Base-by-base conservation (phyloP, 2,888 invertebrate species). In the Netelia virgata region DNA sequence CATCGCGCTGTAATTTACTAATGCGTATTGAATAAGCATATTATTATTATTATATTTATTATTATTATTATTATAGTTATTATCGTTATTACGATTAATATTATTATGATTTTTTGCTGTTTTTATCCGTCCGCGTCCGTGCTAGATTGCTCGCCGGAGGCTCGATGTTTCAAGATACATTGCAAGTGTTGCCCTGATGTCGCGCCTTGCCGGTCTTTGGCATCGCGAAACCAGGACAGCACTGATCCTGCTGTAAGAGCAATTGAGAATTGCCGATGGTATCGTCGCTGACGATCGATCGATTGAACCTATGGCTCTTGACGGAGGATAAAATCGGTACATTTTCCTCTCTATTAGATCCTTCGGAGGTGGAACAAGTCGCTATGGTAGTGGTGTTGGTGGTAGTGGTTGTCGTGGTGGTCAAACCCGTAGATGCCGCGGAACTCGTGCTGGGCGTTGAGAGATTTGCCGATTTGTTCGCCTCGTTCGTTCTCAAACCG, bases 181-280 rank as follows among this genome's bases (percentile, higher is more conserved):
- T 88, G 89, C 95, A 95, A 28, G 93, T 92, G 86, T 94, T 94
- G 79, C 93, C 93, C 63, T 94, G 94, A 88, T 94, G 92, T 66
- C 94, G 92, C 61, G 92, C 90, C 87, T 94, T 94, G 18, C 91
- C 88, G 20, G 84, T 86, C 72, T 94, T 93, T 8, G 93, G 84
- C 78, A 93, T 90, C 1, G 93, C 93, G 85, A 95, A 95, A 8
- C 94, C 94, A 0, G 95, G 94, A 90, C 95, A 95, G 83, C 95
- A 95, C 55, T 94, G 95, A 76, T 94, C 94, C 59, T 94, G 93
- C 2, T 91, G 92, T 20, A 87, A 61, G 23, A 90, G 47, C 72
- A 91, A 85, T 74, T 91, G 91, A 2, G 91, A 87, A 88, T 91
- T 84, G 78, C 87, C 77, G 85, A 89, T 57, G 89, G 81, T 85